Base-by-base conservation (phyloP, 2,888 invertebrate species). In the Chymomyza amoena region DNA sequence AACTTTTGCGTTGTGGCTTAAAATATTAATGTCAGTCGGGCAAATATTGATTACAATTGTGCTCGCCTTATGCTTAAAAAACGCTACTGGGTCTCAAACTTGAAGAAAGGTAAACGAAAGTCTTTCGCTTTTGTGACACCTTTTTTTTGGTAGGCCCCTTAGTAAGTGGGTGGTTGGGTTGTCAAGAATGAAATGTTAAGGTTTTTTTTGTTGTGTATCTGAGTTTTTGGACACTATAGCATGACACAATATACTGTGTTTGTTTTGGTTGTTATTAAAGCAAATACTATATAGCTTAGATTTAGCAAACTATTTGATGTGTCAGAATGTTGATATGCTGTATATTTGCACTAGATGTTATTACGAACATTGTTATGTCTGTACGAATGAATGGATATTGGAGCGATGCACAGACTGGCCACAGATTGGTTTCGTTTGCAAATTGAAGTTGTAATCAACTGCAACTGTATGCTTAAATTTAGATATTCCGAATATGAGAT, bases 1-100 rank as follows among this genome's bases (percentile, higher is more conserved):
- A 61, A 20, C 20, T 20, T 56, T 54, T 54, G 20, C 16, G 20
- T 54, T 54, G 54, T 20, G 54, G 54, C 54, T 20, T 71, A 20
- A 76, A 80, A 81, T 77, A 78, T 75, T 80, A 77, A 79, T 88
- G 77, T 77, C 75, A 74, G 80, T 78, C 70, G 78, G 75, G 67
- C 76, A 84, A 80, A 76, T 84, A 87, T 84, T 86, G 87, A 87
- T 87, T 84, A 71, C 72, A 77, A 76, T 79, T 72, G 68, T 61
- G 32, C 57, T 59, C 66, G 59, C 52, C 69, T 67, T 62, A 71
- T 66, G 67, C 63, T 13, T 69, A 52, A 51, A 51, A 51, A 51
- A 15, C 54, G 61, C 64, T 28, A 51, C 59, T 15, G 56, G 64
- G 61, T 61, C 60, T 68, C 63, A 50, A 61, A 72, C 25, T 25